A percentile compares a stretch with the other conserved stretches of the same genome.
Conservation (phyloP, 2,888 invertebrate genomes). For the Eupithecia abbreviata region DNA sequence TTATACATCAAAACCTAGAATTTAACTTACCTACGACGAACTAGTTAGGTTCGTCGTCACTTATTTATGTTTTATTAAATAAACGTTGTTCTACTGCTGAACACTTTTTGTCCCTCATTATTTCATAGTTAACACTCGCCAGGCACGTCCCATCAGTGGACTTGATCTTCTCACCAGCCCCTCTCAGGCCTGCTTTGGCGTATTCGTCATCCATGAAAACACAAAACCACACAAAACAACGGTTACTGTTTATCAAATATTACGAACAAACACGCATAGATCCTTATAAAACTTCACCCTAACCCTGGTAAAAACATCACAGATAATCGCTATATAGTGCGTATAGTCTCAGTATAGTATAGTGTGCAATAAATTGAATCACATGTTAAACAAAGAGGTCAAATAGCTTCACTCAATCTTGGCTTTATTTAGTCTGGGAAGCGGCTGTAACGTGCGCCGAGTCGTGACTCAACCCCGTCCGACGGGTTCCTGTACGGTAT, state of each 20-base stretch:
- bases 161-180: not conserved
- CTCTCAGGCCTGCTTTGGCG: not conserved
- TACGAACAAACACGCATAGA: not conserved
- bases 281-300: not conserved
- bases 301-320: not conserved
- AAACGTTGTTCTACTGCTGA: not conserved
- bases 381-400: slow-evolving; percentile 12
- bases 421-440: slow-evolving; percentile 34
- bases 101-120: not conserved
- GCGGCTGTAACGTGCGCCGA: slow-evolving; percentile 67
- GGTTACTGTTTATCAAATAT: not conserved
- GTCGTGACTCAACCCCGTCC: slow-evolving; percentile 69
- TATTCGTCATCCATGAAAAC: not conserved
- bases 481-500: slow-evolving; percentile 61
- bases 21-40: not conserved
- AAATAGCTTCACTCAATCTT: slow-evolving; percentile 21
- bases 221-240: not conserved
- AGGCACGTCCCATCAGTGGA: not conserved
- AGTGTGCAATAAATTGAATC: not conserved
- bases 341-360: too few species aligned
- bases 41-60: not conserved
- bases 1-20: not conserved
- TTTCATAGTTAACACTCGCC: not conserved
- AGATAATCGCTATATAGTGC: not conserved
- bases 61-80: not conserved